Base-by-base conservation (phyloP, 2,797 vertebrate species). In the Chaunax sp. region DNA sequence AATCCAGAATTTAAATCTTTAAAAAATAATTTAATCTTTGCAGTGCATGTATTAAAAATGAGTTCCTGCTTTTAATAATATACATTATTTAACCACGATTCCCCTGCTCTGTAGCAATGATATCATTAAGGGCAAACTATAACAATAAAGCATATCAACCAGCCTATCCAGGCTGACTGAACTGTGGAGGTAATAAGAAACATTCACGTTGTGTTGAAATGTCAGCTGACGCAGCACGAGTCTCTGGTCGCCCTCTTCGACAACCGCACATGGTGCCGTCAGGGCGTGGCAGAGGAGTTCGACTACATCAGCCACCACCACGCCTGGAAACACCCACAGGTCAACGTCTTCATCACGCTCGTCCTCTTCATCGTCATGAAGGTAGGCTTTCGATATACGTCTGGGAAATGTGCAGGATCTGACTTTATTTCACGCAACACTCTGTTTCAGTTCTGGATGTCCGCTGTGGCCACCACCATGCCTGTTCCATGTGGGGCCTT, bases 291-390 rank as follows among this genome's bases (percentile, higher is more conserved):
- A 0, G 95, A 98, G 25, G 97, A 98, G 78, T 96, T 98, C 0
- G 94, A 95, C 64, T 96, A 95, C 38, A 84, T 94, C 20, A 94
- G 95, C 75, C 95, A 95, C 60, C 93, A 97, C 43, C 95, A 97
- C 50, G 97, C 94, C 69, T 99, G 98, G 98, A 96, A 86, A 69
- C 96, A 98, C 55, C 98, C 97, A 0, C 96, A 93, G 38, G 94
- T 97, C 91, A 99, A 96, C 0, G 90, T 99, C 90, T 99, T 99
- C 15, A 83, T 99, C 92, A 99, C 96, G 1, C 94, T 99, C 5
- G 87, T 99, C 50, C 90, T 98, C 87, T 99, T 99, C 91, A 98
- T 98, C 76, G 64, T 99, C 80, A 99, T 99, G 98, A 99, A 99
- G 96, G 98, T 94, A 83, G 30, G 64, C 15, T 13, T 22, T 25